Conservation (phyloP, 2,797 vertebrate species). For the Pantherophis vulpinus region DNA sequence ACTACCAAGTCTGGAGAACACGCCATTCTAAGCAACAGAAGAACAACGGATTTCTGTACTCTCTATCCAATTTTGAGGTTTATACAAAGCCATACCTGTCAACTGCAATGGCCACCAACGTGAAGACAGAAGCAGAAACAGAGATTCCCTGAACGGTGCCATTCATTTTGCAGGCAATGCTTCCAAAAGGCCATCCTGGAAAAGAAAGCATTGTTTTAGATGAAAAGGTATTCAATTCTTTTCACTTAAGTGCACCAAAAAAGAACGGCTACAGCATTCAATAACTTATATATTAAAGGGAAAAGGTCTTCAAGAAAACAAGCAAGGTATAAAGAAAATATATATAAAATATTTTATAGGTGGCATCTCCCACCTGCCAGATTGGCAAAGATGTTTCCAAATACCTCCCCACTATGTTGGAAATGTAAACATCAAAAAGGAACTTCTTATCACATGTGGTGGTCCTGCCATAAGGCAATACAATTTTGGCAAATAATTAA, state of each 20-base stretch:
- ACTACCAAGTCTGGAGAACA: background rate
- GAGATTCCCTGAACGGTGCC: constrained; percentile 92
- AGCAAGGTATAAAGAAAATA: too few relatives aligned
- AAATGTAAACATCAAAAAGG: too few relatives aligned
- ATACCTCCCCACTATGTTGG: too few relatives aligned
- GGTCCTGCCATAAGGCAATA: too few relatives aligned
- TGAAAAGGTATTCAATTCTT: background rate
- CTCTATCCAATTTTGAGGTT: background rate
- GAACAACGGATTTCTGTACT: background rate
- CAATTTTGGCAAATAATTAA: too few relatives aligned
- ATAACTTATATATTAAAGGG: background rate
- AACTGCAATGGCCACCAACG: constrained; percentile 88
- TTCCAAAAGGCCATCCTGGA: constrained; percentile 93
- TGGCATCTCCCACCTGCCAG: too few relatives aligned
- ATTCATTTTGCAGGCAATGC: constrained; percentile 86
- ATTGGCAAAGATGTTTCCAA: too few relatives aligned
- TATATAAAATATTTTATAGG: too few relatives aligned
- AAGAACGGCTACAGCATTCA: background rate
- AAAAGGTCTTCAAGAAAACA: too few relatives aligned
- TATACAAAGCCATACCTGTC: constrained; percentile 80
- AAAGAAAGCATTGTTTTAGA: background rate
- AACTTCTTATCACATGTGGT: too few relatives aligned
- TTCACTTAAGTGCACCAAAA: too few relatives aligned
- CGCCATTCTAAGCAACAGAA: background rate
- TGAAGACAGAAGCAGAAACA: constrained; percentile 91